phyloP scores from a whole-genome alignment of 1,140 invertebrate species.

The Atta texana region DNA sequence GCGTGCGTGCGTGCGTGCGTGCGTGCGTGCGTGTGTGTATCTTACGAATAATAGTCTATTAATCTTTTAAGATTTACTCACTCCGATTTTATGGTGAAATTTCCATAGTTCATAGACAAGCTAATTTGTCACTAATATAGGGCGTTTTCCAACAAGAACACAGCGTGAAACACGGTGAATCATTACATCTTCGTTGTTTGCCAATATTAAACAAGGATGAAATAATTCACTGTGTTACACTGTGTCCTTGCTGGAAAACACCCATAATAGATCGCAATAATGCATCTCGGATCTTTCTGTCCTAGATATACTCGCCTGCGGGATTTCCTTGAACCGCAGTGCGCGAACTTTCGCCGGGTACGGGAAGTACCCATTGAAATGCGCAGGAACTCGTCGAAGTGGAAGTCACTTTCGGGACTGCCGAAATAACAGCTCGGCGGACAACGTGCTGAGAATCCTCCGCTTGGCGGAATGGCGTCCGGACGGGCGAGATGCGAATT shows the following conservation, averaged over 20 bases:
- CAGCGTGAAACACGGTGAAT: no score
- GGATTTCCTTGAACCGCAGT: constrained; percentile 34
- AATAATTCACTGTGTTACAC: no score
- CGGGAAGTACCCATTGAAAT: constrained; percentile 68
- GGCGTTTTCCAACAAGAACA: no score
- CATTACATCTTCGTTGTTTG: no score
- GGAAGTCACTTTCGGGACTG: constrained; percentile 75
- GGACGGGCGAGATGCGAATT: constrained; percentile 72
- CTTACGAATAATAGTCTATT: no score
- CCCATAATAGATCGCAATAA: not conserved
- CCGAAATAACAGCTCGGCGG: constrained; percentile 72
- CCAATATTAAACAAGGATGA: no score
- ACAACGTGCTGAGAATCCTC: constrained; percentile 75
- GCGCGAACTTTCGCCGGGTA: constrained; percentile 66
- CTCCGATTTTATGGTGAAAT: not conserved
- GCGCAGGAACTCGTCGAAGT: constrained; percentile 56
- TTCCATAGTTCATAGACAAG: not conserved
- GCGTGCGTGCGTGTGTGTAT: no score
- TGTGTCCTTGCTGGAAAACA: no score
- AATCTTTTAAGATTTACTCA: not conserved
- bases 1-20: no score
- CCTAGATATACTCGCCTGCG: constrained; percentile 17
- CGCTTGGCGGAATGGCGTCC: constrained; percentile 68
- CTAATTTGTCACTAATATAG: not conserved
- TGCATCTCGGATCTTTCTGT: constrained; percentile 18